phyloP scores from a whole-genome alignment of 2,797 vertebrate species.

The Sarcoramphus papa region DNA sequence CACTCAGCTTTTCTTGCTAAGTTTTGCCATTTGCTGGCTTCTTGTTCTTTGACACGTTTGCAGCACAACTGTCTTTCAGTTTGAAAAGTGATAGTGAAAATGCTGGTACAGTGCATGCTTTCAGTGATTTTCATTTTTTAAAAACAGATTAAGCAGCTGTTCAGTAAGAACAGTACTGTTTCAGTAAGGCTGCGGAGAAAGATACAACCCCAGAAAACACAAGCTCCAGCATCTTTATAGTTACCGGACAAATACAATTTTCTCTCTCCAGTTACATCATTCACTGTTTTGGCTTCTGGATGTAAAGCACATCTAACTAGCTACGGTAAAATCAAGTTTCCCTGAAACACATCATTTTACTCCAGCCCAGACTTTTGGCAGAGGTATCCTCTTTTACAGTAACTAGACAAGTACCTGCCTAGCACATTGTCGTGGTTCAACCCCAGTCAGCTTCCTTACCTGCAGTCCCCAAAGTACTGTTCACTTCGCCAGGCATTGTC shows the following conservation, averaged over 20 bases:
- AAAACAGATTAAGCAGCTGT: neutral
- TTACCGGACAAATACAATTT: neutral
- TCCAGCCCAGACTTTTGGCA: neutral
- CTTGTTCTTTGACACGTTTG: neutral
- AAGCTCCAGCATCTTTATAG: neutral
- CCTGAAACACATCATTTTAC: neutral
- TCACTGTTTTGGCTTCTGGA: neutral
- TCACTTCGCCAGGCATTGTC: conserved; percentile 99
- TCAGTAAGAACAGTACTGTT: neutral
- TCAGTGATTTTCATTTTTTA: neutral
- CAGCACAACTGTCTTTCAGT: neutral
- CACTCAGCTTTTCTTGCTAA: neutral
- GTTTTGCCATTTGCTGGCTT: neutral
- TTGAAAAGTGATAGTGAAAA: neutral
- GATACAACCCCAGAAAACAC: neutral
- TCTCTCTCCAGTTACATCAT: neutral
- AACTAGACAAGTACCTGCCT: neutral
- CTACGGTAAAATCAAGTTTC: neutral
- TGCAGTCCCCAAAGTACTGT: conserved; percentile 97
- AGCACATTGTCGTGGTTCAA: neutral
- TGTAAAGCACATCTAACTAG: neutral
- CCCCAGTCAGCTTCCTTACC: conserved; percentile 71
- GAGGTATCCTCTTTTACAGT: neutral
- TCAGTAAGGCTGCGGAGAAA: neutral
- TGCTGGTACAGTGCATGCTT: neutral